Evolutionary conservation across 2,113 vertebrate genomes (phyloP), one percentile per base, ranked within the genome.

Genomic region (Brienomyrus longianalis): DNA sequence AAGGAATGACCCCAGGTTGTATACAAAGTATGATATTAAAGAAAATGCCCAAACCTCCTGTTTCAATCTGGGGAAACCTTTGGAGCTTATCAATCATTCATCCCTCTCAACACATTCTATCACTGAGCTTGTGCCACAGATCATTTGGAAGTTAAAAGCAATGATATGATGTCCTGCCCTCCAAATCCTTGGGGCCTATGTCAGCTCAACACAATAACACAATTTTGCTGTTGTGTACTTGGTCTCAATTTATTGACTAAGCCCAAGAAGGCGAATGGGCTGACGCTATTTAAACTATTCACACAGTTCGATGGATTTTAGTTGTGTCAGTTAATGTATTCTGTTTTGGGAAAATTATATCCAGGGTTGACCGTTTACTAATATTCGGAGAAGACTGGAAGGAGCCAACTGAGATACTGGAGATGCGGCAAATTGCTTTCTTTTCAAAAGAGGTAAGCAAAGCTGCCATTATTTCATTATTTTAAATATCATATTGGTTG

Each of bases 21-120:
- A 88, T 91, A 93, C 89, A 93, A 94, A 94, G 93, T 89, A 93
- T 92, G 87, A 59, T 90, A 89, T 66, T 86, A 92, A 90, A 94
- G 91, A 88, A 93, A 91, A 88, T 90, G 91, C 91, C 74, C 91
- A 89, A 48, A 27, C 77, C 88, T 90, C 70, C 80, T 48, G 7
- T 31, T 90, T 86, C 92, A 85, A 90, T 91, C 89, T 85, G 48
- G 86, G 89, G 89, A 23, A 89, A 86, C 23, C n/a, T 84, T 5
- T 90, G 89, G 88, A 84, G 35, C 88, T 89, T 85, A 90, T 89
- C 91, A 91, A 90, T 90, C 87, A 91, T 92, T 93, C 91, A 91
- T 91, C 86, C 45, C 77, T 88, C 90, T 90, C 85, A 52, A 89
- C 92, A 89, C 87, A 87, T 39, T 21, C 90, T 66, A 70, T 89